Conservation (phyloP, 2,113 vertebrate genomes). For the Vulpes ferrilata region DNA sequence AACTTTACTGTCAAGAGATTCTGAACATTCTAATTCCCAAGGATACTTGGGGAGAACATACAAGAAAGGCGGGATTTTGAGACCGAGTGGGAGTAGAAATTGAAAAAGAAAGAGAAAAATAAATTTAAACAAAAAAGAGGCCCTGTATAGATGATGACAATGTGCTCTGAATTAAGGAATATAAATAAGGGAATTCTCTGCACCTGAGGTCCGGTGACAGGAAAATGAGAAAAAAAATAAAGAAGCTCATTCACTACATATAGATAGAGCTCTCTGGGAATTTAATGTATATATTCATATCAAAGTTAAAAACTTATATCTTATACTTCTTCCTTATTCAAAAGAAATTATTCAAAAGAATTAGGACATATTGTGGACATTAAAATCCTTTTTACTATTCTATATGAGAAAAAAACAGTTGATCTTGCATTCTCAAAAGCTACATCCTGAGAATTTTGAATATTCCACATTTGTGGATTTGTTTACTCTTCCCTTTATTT, state of each 20-base stretch:
- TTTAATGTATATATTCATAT: neutral
- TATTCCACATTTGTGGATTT: neutral
- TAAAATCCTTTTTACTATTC: neutral
- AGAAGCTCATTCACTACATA: neutral
- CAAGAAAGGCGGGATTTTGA: neutral
- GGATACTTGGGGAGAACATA: neutral
- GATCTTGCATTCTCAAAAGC: neutral
- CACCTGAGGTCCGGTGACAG: neutral
- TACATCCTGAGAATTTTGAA: neutral
- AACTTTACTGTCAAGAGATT: neutral
- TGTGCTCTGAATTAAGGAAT: constrained; percentile 1
- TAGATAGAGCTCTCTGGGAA: neutral
- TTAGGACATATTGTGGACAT: neutral
- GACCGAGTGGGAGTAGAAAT: neutral
- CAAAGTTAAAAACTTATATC: neutral
- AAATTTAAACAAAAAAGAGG: constrained; percentile 22
- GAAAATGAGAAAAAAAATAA: neutral
- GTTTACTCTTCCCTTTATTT: neutral
- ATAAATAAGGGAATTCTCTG: neutral
- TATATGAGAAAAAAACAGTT: neutral
- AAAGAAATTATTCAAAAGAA: neutral
- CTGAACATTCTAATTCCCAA: neutral
- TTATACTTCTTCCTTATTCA: neutral
- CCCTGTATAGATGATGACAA: neutral
- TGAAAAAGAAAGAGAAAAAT: neutral